A percentile compares a stretch with the other conserved stretches of the same genome.
Conservation (phyloP, 2,797 vertebrate species). For the Urophycis tenuis region DNA sequence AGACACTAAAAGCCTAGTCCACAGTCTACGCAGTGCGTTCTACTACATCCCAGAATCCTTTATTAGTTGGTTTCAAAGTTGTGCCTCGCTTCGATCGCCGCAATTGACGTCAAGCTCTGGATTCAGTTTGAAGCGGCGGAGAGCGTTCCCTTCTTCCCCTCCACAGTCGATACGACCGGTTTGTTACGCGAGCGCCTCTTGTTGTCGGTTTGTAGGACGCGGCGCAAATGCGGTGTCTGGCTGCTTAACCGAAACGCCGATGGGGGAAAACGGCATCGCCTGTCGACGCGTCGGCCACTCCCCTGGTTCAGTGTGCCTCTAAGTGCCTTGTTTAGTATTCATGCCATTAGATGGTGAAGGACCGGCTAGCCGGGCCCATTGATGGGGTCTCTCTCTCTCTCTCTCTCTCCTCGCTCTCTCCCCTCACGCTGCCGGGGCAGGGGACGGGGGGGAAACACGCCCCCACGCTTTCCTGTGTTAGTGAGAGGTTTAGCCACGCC, state of each 20-base stretch:
- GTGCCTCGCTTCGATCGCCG: neutral
- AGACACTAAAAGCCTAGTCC: neutral
- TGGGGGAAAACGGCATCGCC: neutral
- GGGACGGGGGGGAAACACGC: neutral
- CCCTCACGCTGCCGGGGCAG: too few relatives aligned
- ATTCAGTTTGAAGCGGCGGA: neutral
- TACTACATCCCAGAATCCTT: neutral
- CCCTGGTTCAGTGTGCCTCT: neutral
- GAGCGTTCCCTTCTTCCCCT: neutral
- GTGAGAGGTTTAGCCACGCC: neutral
- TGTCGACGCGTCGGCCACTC: neutral
- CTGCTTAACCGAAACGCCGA: neutral
- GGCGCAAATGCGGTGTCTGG: neutral
- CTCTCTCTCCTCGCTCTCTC: neutral
- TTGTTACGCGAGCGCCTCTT: neutral
- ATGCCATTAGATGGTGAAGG: neutral
- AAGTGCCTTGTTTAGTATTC: neutral
- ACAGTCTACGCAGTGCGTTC: neutral
- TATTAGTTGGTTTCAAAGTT: neutral
- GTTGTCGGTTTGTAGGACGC: neutral
- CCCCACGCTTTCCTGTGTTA: neutral
- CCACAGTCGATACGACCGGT: neutral
- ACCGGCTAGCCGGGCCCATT: neutral
- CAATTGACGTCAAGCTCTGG: neutral
- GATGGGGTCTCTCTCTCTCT: too few relatives aligned